Base-by-base conservation (phyloP, 92 coral and sea anemone genomes). In the Parazoanthus swiftii region DNA sequence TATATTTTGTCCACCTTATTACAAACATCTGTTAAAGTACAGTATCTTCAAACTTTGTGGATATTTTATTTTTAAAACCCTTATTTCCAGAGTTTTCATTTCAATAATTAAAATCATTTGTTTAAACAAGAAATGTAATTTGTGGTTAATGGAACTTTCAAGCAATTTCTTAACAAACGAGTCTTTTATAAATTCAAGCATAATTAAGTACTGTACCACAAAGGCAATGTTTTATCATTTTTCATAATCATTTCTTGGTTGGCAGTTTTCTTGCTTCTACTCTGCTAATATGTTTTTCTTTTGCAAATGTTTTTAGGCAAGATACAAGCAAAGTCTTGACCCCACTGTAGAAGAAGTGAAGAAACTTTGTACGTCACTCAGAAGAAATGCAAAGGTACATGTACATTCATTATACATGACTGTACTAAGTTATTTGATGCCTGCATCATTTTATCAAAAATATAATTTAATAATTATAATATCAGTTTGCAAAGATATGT, bases 281-380 rank as follows among this genome's bases (percentile, higher is more conserved):
- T 3, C 21, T 3, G 21, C 9, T 51, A 20, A 51, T 81, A 5
- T 81, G 35, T 33, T 82, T 39, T 8, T 70, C 46, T 38, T 46
- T 6, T 74, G 23, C 85, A 80, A 59, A 25, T 50, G 39, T 14
- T 46, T 75, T 4, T 77, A 96, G 99, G 99, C 99, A 84, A 94
- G 99, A 72, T 96, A 96, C 66, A 96, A 95, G 92, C 98, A 92
- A 84, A 95, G 95, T 74, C 90, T 96, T 37, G 99, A 96, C 66
- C 99, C 99, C 37, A 96, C 98, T 58, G 98, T 96, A 0, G 99
- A 96, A 38, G 99, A 96, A 66, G 95, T 96, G 20, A 96, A 96
- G 89, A 96, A 94, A 85, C 89, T 96, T 8, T 96, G 99, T 67
- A 91, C 98, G 14, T 93, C 98, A 8, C 88, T 96, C 38, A 93